These are phyloP conservation scores for Drosophila biarmipes DNA, from an alignment of 1,140 invertebrate species.

Conservation along the genomic window DNA sequence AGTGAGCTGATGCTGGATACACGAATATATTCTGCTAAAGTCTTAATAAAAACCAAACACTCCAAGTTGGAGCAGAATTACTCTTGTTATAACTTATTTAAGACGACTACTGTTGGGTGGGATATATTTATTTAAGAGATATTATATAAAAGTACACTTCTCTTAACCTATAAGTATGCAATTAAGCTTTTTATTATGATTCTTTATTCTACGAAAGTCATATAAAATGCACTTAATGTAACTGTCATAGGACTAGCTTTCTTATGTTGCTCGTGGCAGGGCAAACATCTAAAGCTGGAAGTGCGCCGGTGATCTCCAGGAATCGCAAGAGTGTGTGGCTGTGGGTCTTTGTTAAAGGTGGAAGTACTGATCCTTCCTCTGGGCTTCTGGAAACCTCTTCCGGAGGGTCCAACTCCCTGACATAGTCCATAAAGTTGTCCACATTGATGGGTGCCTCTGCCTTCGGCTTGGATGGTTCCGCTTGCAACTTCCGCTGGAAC, in stretches of 20 bases:
- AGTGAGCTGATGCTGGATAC: slow-evolving; percentile 36
- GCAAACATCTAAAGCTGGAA: slow-evolving; percentile 36
- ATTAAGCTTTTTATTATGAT: neutral
- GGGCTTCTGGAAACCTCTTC: neutral
- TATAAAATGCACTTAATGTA: slow-evolving; percentile 20
- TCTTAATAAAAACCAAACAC: slow-evolving; percentile 55
- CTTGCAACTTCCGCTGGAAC: slow-evolving; percentile 71
- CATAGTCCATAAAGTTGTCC: slow-evolving; percentile 77
- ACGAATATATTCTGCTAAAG: slow-evolving; percentile 69
- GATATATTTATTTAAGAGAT: neutral
- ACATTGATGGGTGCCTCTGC: slow-evolving; percentile 52
- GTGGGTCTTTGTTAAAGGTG: neutral
- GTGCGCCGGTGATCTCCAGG: slow-evolving; percentile 53
- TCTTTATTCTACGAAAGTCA: slow-evolving; percentile 29
- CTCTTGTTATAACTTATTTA: neutral
- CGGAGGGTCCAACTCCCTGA: slow-evolving; percentile 55
- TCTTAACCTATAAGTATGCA: slow-evolving; percentile 21
- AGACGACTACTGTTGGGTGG: neutral
- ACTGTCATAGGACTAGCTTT: slow-evolving; percentile 11
- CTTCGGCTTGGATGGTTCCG: slow-evolving; percentile 14
- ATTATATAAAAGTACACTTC: neutral
- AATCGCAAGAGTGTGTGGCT: slow-evolving; percentile 38
- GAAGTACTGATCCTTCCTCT: neutral
- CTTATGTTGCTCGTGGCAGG: slow-evolving; percentile 33
- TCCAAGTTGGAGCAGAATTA: slow-evolving; percentile 19